A percentile compares a stretch with the other conserved stretches of the same genome.
Conservation (phyloP, 35 echinoderm and acorn worm genomes). For the Heliocidaris tuberculata region DNA sequence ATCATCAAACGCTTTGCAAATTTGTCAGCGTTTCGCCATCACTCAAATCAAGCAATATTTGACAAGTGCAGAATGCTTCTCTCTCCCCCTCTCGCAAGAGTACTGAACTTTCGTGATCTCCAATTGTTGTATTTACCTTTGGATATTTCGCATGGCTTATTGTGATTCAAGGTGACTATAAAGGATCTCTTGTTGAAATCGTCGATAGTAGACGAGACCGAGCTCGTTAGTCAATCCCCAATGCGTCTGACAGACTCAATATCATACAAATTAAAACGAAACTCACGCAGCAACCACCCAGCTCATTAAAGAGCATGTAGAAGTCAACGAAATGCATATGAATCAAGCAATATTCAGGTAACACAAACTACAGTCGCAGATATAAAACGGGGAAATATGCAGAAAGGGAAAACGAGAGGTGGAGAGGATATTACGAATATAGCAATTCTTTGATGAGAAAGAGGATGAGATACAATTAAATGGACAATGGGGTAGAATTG, state of each 20-base stretch:
- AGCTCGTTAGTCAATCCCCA: neutral
- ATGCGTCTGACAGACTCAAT: neutral
- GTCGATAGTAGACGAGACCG: neutral
- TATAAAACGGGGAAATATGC: too few relatives aligned
- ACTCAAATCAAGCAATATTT: neutral
- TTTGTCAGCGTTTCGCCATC: neutral
- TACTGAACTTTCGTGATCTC: neutral
- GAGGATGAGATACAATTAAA: neutral
- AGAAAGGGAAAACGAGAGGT: neutral
- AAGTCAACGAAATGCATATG: too few relatives aligned
- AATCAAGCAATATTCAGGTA: too few relatives aligned
- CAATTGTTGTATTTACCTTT: neutral
- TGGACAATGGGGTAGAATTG: neutral
- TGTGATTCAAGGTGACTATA: neutral
- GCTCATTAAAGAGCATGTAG: neutral
- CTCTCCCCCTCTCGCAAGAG: neutral
- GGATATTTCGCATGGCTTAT: neutral
- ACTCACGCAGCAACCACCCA: neutral
- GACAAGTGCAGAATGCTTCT: neutral
- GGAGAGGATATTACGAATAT: neutral
- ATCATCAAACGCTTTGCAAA: neutral
- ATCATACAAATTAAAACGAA: neutral
- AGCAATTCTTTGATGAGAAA: neutral
- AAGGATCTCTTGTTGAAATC: neutral
- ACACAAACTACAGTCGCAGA: too few relatives aligned